Conservation (phyloP, 2,888 invertebrate species). For the Dicyrtomina minuta region DNA sequence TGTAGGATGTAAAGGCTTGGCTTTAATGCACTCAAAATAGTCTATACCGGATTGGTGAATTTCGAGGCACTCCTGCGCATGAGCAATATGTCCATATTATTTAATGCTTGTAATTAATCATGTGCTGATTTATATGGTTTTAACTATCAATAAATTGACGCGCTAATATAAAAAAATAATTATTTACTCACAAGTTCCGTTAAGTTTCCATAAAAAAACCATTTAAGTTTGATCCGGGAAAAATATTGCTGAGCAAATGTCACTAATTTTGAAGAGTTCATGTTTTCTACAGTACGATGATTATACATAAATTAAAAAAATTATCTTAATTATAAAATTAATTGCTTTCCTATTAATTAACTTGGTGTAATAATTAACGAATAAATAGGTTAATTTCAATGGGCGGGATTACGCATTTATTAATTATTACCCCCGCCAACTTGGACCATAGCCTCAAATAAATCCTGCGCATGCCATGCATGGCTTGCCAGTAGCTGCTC, state of each 20-base stretch:
- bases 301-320: constrained; percentile 1
- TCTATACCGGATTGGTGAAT: constrained; percentile 3
- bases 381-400: too few species aligned
- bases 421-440: constrained; percentile 56
- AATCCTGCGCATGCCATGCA: constrained; percentile 85
- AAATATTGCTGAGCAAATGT: constrained; percentile 77
- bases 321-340: too few species aligned
- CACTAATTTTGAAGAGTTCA: constrained; percentile 74
- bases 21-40: constrained; percentile 14
- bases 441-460: constrained; percentile 70
- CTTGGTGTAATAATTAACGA: too few species aligned
- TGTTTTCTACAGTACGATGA: constrained; percentile 64
- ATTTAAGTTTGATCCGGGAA: constrained; percentile 80
- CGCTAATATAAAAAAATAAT: too few species aligned
- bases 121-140: too few species aligned
- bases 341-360: too few species aligned
- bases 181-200: constrained; percentile 20
- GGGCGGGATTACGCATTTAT: too few species aligned
- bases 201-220: constrained; percentile 84
- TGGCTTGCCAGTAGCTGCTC: constrained; percentile 76
- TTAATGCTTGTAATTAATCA: too few species aligned
- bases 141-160: too few species aligned
- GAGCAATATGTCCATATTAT: too few species aligned
- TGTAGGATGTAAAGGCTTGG: not conserved
- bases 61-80: constrained; percentile 1